phyloP scores from a whole-genome alignment of 2,113 vertebrate genomes.

The Procavia capensis region DNA sequence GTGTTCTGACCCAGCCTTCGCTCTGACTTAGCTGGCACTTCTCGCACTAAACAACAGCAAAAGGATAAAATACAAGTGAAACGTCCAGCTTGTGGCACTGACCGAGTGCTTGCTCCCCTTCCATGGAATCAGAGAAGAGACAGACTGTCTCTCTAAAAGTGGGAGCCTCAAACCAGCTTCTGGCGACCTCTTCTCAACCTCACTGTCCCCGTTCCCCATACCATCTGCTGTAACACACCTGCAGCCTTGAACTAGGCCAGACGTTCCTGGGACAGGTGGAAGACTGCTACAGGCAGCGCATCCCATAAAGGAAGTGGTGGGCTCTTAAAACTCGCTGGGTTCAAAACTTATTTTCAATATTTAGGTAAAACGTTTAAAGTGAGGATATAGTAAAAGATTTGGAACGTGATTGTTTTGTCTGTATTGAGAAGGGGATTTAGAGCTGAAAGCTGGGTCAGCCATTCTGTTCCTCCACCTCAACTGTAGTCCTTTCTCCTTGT shows the following conservation, averaged over 20 bases:
- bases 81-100: not conserved
- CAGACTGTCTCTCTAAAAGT: not conserved
- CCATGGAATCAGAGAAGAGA: not conserved
- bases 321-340: conserved; percentile 25
- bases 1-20: not conserved
- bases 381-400: not conserved
- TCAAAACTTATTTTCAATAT: not conserved
- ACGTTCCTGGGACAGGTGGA: not conserved
- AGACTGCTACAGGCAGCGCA: not conserved
- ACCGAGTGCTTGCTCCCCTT: not conserved
- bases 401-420: not conserved
- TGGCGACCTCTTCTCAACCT: not conserved
- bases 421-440: not conserved
- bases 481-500: not conserved
- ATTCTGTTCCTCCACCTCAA: not conserved
- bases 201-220: not conserved
- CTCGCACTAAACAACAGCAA: conserved; percentile 19
- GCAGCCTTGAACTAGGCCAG: conserved; percentile 50
- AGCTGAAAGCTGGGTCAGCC: not conserved
- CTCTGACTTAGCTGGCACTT: not conserved
- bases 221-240: conserved; percentile 63
- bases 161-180: not conserved
- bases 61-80: not conserved
- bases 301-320: not conserved
- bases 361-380: not conserved